phyloP scores from a whole-genome alignment of 2,797 vertebrate species.

The Thalassophryne amazonica region DNA sequence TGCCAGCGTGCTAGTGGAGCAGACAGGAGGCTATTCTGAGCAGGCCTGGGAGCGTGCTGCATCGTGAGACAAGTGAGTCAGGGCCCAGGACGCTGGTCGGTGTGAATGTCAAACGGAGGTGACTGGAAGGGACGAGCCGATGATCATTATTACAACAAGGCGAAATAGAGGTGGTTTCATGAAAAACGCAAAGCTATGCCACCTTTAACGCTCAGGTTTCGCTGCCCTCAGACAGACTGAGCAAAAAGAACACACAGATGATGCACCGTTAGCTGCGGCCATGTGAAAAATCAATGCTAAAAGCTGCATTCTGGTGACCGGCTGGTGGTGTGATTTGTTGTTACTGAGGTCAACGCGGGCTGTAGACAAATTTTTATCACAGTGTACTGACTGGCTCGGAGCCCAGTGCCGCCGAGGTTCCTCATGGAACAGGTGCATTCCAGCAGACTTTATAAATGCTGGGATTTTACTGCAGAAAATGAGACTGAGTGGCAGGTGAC shows the following conservation, averaged over 20 bases:
- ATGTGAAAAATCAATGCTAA: constrained; percentile 33
- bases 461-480: constrained; percentile 17
- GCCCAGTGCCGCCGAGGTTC: constrained; percentile 21
- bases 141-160: background rate
- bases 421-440: constrained; percentile 16
- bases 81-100: constrained; percentile 42
- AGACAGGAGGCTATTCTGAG: constrained; percentile 65
- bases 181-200: background rate
- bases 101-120: constrained; percentile 43
- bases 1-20: constrained; percentile 58
- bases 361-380: constrained; percentile 11
- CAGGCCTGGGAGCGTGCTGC: constrained; percentile 56
- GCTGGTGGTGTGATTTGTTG: constrained; percentile 46
- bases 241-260: too few species aligned
- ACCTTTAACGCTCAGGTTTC: background rate
- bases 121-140: constrained; percentile 3
- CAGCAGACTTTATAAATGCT: constrained; percentile 18
- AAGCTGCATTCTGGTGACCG: constrained; percentile 37
- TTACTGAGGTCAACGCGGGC: constrained; percentile 35
- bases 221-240: too few species aligned
- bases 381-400: constrained; percentile 22
- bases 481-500: constrained; percentile 27
- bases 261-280: constrained; percentile 10
- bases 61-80: constrained; percentile 67
- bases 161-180: background rate